These are phyloP conservation scores for Paradisaea rubra DNA, from an alignment of 2,113 vertebrate genomes.

Conservation along the genomic window DNA sequence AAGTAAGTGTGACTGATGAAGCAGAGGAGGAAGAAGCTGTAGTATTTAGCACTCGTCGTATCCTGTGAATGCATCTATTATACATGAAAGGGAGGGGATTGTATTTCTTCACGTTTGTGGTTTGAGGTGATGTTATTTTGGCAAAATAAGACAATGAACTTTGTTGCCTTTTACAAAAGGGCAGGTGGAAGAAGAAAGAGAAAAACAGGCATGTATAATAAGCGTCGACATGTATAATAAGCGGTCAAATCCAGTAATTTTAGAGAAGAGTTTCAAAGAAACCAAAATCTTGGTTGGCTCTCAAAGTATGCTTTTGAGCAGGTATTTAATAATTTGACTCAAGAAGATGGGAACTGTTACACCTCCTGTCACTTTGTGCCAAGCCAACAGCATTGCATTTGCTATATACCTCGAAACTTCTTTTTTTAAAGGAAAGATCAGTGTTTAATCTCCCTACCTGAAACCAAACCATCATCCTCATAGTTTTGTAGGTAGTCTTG, in stretches of 20 bases:
- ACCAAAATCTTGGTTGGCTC: background rate
- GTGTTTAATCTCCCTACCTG: background rate
- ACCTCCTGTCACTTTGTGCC: background rate
- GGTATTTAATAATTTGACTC: background rate
- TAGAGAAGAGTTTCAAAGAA: background rate
- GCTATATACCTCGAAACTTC: background rate
- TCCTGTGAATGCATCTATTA: background rate
- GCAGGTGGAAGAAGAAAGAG: background rate
- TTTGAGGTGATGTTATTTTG: background rate
- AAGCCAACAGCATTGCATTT: background rate
- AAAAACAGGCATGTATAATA: background rate
- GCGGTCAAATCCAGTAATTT: background rate
- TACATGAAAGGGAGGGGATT: background rate
- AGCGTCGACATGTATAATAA: background rate
- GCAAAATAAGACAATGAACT: background rate
- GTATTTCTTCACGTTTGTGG: background rate
- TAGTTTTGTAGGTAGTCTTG: background rate
- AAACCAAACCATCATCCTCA: background rate
- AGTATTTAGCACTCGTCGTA: background rate
- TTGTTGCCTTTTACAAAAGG: background rate
- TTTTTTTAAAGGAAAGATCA: background rate
- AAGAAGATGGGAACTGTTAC: background rate
- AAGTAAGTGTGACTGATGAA: background rate
- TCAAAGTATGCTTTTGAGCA: background rate
- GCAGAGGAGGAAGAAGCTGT: background rate